phyloP scores from a whole-genome alignment of 2,888 invertebrate genomes.

The Physocephala rufipes region DNA sequence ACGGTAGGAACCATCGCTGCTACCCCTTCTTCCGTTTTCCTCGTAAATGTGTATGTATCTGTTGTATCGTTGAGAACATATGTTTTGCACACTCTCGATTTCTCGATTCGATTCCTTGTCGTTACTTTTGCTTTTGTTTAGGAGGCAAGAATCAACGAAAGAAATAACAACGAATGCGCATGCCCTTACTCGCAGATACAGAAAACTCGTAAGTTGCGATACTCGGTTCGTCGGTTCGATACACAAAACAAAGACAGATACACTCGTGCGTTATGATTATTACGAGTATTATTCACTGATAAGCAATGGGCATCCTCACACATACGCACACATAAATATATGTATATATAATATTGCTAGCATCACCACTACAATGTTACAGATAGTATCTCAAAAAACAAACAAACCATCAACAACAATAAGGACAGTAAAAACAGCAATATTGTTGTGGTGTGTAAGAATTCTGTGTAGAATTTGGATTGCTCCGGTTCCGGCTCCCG shows the following conservation, averaged over 20 bases:
- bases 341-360: not conserved
- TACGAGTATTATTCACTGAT: conserved; percentile 9
- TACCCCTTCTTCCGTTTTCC: too few species aligned
- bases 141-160: conserved; percentile 34
- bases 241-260: too few species aligned
- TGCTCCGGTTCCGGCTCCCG: conserved; percentile 28
- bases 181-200: conserved; percentile 24
- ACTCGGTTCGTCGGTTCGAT: not conserved
- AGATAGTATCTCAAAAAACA: conserved; percentile 15
- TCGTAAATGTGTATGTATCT: not conserved
- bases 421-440: not conserved
- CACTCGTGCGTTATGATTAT: not conserved
- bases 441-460: not conserved
- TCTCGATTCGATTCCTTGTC: not conserved
- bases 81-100: conserved; percentile 46
- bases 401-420: not conserved
- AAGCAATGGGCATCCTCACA: not conserved
- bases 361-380: not conserved
- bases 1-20: too few species aligned
- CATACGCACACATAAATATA: conserved; percentile 15
- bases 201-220: not conserved
- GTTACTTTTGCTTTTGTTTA: conserved; percentile 56
- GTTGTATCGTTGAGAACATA: conserved; percentile 53
- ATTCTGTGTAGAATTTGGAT: conserved; percentile 16
- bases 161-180: conserved; percentile 12